Evolutionary conservation across 2,797 vertebrate species (phyloP), one percentile per base, ranked within the genome.

Genomic region (Anguilla pacifica): DNA sequence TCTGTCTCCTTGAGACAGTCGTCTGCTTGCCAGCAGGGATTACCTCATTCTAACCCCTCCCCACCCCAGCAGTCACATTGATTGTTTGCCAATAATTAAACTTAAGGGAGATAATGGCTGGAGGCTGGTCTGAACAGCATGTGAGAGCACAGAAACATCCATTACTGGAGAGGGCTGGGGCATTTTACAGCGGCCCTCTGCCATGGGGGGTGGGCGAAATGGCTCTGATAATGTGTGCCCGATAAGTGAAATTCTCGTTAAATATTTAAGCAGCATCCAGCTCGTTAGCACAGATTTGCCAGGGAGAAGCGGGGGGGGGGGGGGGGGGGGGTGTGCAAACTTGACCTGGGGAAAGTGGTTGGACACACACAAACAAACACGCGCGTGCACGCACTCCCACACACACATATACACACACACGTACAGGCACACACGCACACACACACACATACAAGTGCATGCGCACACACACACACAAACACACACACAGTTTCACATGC

Each of bases 91-190:
- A 57, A 49, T 49, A 61, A 57, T 67, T 25, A 64, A 70, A 83
- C n/a, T 59, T 28, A 53, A 22, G 35, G 51, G 35, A 67, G 86
- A 87, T 83, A 87, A 87, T 84, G 49, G 49, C 31, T 28, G n/a
- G 55, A 28, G 61, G 55, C 59, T 25, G 59, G n/a, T 46, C 35
- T 85, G 28, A 31, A 22, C 55, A 64, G 84, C 22, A 64, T 46
- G 39, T 81, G 77, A 46, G 77, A 22, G 77, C 4, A 13, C 72
- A 17, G 35, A 39, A 74, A 2, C 72, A 74, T 35, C 70, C 72
- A 81, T 81, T 81, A 81, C 77, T 43, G 0, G 77, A 43, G 72
- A 39, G 31, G 35, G 72, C 28, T 74, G 28, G 31, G 28, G 35
- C 72, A 39, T 22, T 15, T 1, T 35, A 17, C 77, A 19, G 77